Conservation (phyloP, 2,113 vertebrate species). For the Bubalus kerabau region DNA sequence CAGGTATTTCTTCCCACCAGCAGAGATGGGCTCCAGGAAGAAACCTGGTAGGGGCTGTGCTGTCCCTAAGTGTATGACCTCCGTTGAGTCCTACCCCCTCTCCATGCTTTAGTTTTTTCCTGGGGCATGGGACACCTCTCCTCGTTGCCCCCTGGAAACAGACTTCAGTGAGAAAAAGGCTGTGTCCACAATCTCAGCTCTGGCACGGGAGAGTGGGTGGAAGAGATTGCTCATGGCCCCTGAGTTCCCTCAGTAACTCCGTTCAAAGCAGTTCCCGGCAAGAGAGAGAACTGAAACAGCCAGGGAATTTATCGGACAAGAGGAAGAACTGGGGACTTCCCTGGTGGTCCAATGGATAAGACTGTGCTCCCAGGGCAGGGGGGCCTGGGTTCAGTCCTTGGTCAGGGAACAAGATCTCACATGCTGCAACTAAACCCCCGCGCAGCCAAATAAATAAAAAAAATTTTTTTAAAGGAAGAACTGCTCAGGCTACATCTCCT, state of each 20-base stretch:
- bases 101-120: background rate
- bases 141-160: background rate
- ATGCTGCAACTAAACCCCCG: background rate
- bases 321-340: background rate
- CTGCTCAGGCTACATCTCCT: background rate
- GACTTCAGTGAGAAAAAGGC: background rate
- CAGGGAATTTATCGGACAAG: background rate
- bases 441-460: background rate
- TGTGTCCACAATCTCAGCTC: background rate
- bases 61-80: background rate
- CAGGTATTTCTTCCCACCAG: background rate
- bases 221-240: background rate
- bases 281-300: conserved; percentile 33
- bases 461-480: background rate
- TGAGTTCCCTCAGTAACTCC: background rate
- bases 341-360: background rate
- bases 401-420: background rate
- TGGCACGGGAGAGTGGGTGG: background rate
- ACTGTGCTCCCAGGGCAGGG: background rate
- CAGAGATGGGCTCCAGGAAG: background rate
- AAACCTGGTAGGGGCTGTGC: background rate
- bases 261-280: background rate
- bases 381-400: background rate
- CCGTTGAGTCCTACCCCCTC: background rate
- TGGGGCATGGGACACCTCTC: background rate